These are phyloP conservation scores for Dendrocincla tyrannina DNA, from an alignment of 2,797 vertebrate species.

Conservation along the genomic window DNA sequence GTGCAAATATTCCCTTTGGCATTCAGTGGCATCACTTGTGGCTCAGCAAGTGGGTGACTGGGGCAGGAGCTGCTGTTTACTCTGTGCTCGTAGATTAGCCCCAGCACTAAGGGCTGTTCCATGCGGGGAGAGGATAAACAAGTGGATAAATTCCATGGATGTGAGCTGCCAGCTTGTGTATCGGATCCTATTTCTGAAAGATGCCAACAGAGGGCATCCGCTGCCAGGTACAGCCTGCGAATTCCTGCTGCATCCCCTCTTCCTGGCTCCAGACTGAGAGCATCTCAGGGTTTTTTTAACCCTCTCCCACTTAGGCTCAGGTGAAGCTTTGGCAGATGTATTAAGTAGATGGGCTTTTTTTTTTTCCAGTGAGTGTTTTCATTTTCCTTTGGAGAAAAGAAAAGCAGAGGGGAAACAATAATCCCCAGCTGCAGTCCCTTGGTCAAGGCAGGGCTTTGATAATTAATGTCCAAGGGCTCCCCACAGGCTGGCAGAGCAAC, in stretches of 20 bases:
- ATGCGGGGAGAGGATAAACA: rapidly evolving
- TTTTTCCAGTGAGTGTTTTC: background rate
- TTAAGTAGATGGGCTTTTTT: background rate
- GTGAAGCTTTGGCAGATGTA: background rate
- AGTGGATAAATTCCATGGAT: rapidly evolving
- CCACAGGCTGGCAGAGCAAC: background rate
- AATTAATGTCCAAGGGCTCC: background rate
- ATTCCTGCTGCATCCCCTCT: background rate
- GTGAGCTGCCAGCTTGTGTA: background rate
- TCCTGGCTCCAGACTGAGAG: background rate
- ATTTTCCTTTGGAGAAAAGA: background rate
- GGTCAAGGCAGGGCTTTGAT: conserved; percentile 12
- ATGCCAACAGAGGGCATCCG: conserved; percentile 80
- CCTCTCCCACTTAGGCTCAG: background rate
- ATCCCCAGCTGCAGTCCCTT: background rate
- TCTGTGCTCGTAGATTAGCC: background rate
- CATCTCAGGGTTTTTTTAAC: conserved; percentile 8
- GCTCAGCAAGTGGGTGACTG: rapidly evolving
- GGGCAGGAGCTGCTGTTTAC: background rate
- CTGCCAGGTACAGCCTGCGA: conserved; percentile 2
- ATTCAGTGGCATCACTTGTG: rapidly evolving
- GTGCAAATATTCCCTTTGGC: background rate
- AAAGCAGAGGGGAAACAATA: rapidly evolving
- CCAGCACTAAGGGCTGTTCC: background rate
- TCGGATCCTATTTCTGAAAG: conserved; percentile 60